phyloP scores from a whole-genome alignment of 2,113 vertebrate species.

The Hyla sarda region DNA sequence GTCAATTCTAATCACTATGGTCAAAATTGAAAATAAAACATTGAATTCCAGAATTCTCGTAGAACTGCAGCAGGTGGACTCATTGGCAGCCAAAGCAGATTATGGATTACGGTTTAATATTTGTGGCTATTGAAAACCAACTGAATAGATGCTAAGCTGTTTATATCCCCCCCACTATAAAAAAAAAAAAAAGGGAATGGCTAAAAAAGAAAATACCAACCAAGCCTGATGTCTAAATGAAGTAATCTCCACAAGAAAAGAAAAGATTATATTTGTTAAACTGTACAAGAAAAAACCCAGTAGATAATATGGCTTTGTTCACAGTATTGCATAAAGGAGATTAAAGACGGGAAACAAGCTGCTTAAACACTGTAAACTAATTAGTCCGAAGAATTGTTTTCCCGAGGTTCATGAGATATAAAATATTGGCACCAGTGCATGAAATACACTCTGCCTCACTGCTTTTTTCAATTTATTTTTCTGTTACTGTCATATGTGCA shows the following conservation, averaged over 20 bases:
- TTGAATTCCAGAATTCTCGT: conserved; percentile 52
- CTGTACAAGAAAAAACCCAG: conserved; percentile 69
- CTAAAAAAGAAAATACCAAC: conserved; percentile 35
- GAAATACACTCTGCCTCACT: conserved; percentile 81
- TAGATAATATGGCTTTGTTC: conserved; percentile 80
- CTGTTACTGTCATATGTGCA: conserved; percentile 73
- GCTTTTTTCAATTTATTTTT: conserved; percentile 84
- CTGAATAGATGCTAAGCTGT: conserved; percentile 62
- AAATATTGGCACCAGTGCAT: conserved; percentile 76
- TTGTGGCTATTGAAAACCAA: conserved; percentile 60
- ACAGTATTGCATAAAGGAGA: conserved; percentile 79
- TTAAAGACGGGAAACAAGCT: conserved; percentile 81
- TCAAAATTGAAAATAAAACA: neutral
- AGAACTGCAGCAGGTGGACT: conserved; percentile 65
- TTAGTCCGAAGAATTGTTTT: conserved; percentile 83
- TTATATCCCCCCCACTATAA: conserved; percentile 61
- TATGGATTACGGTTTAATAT: conserved; percentile 60
- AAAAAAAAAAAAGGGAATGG: conserved; percentile 27
- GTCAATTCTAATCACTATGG: neutral
- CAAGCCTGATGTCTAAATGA: conserved; percentile 76
- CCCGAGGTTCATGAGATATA: conserved; percentile 78
- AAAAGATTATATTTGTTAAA: conserved; percentile 77
- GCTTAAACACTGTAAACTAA: conserved; percentile 86
- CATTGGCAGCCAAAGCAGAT: conserved; percentile 62
- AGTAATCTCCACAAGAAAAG: conserved; percentile 67